A percentile compares a stretch with the other conserved stretches of the same genome.
Conservation (phyloP, 2,113 vertebrate species). For the Hymenochirus boettgeri region DNA sequence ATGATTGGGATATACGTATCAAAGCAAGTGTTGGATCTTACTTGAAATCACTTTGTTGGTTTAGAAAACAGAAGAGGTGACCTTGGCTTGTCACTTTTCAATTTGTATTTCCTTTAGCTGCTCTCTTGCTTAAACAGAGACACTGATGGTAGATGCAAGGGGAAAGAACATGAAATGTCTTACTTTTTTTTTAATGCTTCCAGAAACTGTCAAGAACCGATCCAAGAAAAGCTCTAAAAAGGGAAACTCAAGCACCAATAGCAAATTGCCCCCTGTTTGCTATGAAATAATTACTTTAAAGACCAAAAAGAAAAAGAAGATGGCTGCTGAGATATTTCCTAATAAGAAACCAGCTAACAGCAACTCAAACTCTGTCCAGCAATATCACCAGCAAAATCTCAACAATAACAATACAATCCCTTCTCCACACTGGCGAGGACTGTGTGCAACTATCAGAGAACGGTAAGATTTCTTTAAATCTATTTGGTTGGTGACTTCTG, state of each 20-base stretch:
- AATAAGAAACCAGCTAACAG: conserved; percentile 76
- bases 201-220: conserved; percentile 94
- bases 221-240: conserved; percentile 95
- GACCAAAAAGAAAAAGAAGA: conserved; percentile 98
- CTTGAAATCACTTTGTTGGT: conserved; percentile 70
- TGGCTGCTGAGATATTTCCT: conserved; percentile 94
- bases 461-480: conserved; percentile 70
- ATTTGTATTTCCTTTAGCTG: conserved; percentile 61
- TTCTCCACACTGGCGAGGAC: conserved; percentile 92
- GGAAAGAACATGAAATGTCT: conserved; percentile 99
- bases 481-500: not conserved
- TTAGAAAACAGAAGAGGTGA: conserved; percentile 62
- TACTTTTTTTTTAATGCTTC: conserved; percentile 99
- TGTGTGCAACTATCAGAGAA: conserved; percentile 93
- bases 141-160: conserved; percentile 99
- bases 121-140: conserved; percentile 70
- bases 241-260: conserved; percentile 67
- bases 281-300: conserved; percentile 98
- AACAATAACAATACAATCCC: conserved; percentile 97
- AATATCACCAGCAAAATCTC: conserved; percentile 93
- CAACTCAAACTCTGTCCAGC: conserved; percentile 75
- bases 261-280: conserved; percentile 91
- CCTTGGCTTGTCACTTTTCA: conserved; percentile 65
- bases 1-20: conserved; percentile 75
- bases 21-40: conserved; percentile 75